Conservation (phyloP, 1,140 invertebrate species). For the Euwallacea similis region DNA sequence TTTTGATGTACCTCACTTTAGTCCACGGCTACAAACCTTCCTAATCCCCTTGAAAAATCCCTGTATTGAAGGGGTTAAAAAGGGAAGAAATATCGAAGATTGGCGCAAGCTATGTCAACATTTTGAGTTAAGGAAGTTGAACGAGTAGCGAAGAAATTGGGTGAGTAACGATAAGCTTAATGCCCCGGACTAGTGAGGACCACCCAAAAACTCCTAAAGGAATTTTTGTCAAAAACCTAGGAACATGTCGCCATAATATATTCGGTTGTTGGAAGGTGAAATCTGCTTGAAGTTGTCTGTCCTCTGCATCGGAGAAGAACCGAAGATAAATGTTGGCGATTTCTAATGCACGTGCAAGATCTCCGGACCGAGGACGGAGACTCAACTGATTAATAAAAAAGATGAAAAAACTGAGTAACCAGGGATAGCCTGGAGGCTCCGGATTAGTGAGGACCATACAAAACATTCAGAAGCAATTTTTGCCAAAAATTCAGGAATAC, state of each 20-base stretch:
- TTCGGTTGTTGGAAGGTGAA: no score
- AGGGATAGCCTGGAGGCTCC: neutral
- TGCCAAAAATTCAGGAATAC: neutral
- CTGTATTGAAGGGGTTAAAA: no score
- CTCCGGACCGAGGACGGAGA: constrained; percentile 12
- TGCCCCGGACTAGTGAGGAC: constrained; percentile 15
- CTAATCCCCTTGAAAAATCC: no score
- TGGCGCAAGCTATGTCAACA: no score
- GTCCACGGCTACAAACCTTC: constrained; percentile 3
- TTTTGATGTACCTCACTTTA: constrained; percentile 2
- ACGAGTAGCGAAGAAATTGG: neutral
- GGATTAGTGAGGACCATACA: constrained; percentile 16
- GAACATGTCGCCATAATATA: no score
- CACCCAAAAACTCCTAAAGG: constrained; percentile 3
- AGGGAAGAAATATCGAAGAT: no score
- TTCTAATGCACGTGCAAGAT: constrained; percentile 29
- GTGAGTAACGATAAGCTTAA: neutral
- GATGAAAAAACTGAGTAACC: neutral
- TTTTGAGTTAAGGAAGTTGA: no score
- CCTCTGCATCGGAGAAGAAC: neutral
- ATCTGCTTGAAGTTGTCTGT: no score
- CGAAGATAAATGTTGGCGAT: constrained; percentile 23
- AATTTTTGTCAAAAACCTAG: constrained; percentile 7
- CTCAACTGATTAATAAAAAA: constrained; percentile 21
- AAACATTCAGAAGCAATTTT: neutral